Evolutionary conservation across 2,888 invertebrate species (phyloP).

Genomic region (Acleris literana): DNA sequence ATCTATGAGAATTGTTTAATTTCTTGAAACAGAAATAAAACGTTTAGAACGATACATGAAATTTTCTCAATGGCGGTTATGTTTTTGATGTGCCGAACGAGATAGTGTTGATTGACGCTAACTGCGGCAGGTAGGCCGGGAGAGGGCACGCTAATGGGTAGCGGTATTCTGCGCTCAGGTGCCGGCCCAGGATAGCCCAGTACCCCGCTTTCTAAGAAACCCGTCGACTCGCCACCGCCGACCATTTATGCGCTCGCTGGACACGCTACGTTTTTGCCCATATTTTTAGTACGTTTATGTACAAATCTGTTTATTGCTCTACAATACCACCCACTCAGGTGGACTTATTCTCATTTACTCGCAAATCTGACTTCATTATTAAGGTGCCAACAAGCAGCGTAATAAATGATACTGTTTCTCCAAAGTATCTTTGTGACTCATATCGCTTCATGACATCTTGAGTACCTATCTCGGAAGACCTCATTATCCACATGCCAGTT

Average conservation of each 20-base stretch:
- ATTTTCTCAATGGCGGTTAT: conserved; percentile 46
- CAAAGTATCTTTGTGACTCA: too few species aligned
- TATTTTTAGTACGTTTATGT: neutral
- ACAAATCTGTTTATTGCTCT: neutral
- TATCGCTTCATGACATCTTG: too few species aligned
- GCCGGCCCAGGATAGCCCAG: conserved; percentile 52
- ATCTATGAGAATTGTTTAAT: conserved; percentile 20
- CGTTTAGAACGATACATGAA: conserved; percentile 45
- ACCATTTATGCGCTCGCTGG: conserved; percentile 45
- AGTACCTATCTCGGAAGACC: conserved; percentile 14
- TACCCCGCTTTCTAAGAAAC: conserved; percentile 64
- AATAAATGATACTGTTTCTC: too few species aligned
- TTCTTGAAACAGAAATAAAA: conserved; percentile 1
- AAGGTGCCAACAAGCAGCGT: too few species aligned
- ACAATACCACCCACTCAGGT: neutral
- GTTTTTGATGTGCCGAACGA: conserved; percentile 48
- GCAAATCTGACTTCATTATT: neutral
- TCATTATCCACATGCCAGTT: conserved; percentile 41
- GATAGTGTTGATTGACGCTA: conserved; percentile 48
- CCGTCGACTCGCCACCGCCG: conserved; percentile 42
- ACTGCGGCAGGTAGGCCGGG: conserved; percentile 45
- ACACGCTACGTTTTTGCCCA: conserved; percentile 44
- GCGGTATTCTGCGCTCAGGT: conserved; percentile 44
- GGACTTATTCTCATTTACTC: neutral
- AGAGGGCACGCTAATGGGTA: conserved; percentile 52